Evolutionary conservation across 2,113 vertebrate genomes (phyloP).

Genomic region (Phrynosoma platyrhinos): DNA sequence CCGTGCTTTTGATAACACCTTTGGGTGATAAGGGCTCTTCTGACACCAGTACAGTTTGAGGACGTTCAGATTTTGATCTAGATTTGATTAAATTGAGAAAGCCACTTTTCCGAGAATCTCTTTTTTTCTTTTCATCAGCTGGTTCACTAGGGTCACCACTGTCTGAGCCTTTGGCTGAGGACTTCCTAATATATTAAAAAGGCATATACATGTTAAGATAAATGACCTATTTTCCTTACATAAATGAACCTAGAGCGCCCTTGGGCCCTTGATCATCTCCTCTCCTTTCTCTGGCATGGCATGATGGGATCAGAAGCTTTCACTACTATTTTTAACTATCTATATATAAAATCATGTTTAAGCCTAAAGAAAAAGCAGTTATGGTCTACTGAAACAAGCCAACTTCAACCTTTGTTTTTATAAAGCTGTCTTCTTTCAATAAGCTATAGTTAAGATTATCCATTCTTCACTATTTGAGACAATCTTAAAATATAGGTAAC

Average conservation of each 20-base stretch:
- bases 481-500: background rate
- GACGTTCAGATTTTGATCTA: slow-evolving; percentile 87
- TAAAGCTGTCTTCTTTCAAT: background rate
- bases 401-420: background rate
- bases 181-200: slow-evolving; percentile 75
- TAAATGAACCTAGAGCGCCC: background rate
- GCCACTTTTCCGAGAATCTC: slow-evolving; percentile 91
- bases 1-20: slow-evolving; percentile 75
- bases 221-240: background rate
- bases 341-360: background rate
- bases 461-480: background rate
- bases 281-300: background rate
- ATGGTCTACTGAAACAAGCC: background rate
- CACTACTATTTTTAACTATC: background rate
- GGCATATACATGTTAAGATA: background rate
- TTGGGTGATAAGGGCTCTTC: slow-evolving; percentile 90
- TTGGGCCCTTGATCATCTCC: no score
- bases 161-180: slow-evolving; percentile 83
- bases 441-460: background rate
- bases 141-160: slow-evolving; percentile 82
- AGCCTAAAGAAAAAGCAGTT: background rate
- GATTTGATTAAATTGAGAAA: slow-evolving; percentile 96
- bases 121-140: slow-evolving; percentile 89
- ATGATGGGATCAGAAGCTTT: background rate
- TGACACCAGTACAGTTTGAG: slow-evolving; percentile 72